Evolutionary conservation across 2,888 invertebrate species (phyloP), one percentile per base, ranked within the genome.

Genomic region (Ptychoptera albimana): DNA sequence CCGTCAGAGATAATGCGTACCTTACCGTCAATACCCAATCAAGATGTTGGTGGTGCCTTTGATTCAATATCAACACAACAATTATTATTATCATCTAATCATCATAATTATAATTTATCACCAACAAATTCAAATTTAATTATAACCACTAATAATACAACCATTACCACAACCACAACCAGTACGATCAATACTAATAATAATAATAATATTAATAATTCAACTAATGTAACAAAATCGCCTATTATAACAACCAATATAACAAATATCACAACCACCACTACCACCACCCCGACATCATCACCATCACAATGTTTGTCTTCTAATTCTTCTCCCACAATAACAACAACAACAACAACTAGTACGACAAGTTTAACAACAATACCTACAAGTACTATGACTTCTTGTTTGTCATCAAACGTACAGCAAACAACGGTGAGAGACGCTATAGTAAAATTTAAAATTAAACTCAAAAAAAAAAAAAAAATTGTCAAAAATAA

Each of bases 1-100:
- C 85, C 86, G 60, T 83, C 83, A 58, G 85, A 86, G 77, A 85
- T 86, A 68, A 85, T 85, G 85, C 80, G 83, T 75, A 85, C 85
- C 64, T 77, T 85, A 71, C 85, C 86, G 66, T 82, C 82, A 68
- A 77, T 84, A 47, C 55, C 55, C 39, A 48, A 50, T 41, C 53
- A 52, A 44, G 53, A 53, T 46, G 45, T 44, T 38, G 42, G 44
- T 15, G 45, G 45, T 43, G 36, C 15, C 40, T 46, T 43, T 43
- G 44, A 46, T 36, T 34, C 34, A 16, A 9, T n/a, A 32, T 8
- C 32, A 32, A 31, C 32, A 15, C 30, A 40, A 23, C 23, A 23
- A 23, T 23, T 23, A 23, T 23, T 23, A 23, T 23, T 7, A 23
- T 23, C 23, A 23, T 23, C 23, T 5, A 23, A 23, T 23, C 23